Evolutionary conservation across 2,113 vertebrate genomes (phyloP).

Genomic region (Aspidoscelis tigris): DNA sequence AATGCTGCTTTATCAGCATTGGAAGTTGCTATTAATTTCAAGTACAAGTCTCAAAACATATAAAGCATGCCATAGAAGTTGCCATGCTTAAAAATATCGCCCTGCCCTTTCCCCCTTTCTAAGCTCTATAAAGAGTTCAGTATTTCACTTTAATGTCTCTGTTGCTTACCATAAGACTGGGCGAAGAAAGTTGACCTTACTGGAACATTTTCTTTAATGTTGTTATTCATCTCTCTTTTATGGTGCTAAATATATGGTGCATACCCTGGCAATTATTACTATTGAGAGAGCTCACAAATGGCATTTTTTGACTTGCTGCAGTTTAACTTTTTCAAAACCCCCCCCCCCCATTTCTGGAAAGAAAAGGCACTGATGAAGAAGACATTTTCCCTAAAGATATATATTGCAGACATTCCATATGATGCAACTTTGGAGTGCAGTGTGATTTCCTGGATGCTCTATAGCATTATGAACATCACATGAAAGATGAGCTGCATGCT

Average conservation of each 20-base stretch:
- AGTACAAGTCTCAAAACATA: slow-evolving; percentile 35
- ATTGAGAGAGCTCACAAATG: slow-evolving; percentile 53
- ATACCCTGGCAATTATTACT: slow-evolving; percentile 51
- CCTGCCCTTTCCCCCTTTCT: background rate
- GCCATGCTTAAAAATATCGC: slow-evolving; percentile 25
- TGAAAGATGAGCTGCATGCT: background rate
- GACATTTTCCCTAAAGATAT: slow-evolving; percentile 12
- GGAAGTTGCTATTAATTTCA: slow-evolving; percentile 48
- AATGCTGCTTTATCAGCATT: slow-evolving; percentile 44
- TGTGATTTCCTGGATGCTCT: background rate
- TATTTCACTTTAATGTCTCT: slow-evolving; percentile 59
- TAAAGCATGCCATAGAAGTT: slow-evolving; percentile 26
- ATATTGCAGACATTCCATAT: background rate
- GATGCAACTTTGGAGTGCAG: background rate
- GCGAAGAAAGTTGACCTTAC: slow-evolving; percentile 46
- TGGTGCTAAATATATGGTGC: slow-evolving; percentile 34
- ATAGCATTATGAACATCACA: background rate
- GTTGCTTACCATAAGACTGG: slow-evolving; percentile 48
- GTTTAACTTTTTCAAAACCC: slow-evolving; percentile 43
- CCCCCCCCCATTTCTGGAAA: background rate
- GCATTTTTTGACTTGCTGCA: slow-evolving; percentile 35
- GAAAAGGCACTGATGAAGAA: slow-evolving; percentile 36
- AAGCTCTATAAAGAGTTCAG: slow-evolving; percentile 26
- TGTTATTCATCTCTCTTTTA: slow-evolving; percentile 47
- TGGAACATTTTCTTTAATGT: slow-evolving; percentile 38